Conservation (phyloP, 2,113 vertebrate genomes). For the Ploceus nigricollis region DNA sequence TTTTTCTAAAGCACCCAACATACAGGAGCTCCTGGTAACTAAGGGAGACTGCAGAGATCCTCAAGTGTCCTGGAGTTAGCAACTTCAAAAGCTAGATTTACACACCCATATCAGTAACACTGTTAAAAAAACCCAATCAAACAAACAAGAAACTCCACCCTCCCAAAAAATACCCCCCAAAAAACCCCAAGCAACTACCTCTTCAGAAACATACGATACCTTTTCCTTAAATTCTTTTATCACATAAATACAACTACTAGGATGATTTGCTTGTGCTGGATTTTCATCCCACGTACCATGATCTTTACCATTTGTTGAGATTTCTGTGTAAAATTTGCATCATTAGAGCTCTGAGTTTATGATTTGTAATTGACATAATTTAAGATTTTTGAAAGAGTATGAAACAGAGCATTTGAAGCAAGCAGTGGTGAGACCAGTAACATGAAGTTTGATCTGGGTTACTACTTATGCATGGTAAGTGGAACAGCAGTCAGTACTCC, state of each 20-base stretch:
- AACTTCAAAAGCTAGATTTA: background rate
- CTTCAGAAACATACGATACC: background rate
- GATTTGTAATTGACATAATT: background rate
- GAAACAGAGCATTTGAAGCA: background rate
- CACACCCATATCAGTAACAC: background rate
- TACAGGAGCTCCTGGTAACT: background rate
- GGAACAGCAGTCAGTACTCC: background rate
- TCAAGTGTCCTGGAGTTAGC: background rate
- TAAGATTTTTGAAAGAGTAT: background rate
- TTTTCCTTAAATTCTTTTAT: background rate
- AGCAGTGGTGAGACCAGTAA: background rate
- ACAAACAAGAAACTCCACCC: background rate
- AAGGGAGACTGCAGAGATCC: background rate
- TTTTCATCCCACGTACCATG: background rate
- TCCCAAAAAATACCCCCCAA: background rate
- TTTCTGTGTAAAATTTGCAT: background rate
- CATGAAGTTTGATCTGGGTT: background rate
- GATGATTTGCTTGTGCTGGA: background rate
- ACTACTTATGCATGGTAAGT: fast-evolving
- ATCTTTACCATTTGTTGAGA: background rate
- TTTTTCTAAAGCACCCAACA: background rate
- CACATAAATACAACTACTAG: background rate
- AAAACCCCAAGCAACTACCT: background rate
- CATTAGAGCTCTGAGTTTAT: background rate
- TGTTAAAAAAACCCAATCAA: background rate